These are phyloP conservation scores for Globicephala melas DNA, from an alignment of 2,113 vertebrate species.

Conservation along the genomic window DNA sequence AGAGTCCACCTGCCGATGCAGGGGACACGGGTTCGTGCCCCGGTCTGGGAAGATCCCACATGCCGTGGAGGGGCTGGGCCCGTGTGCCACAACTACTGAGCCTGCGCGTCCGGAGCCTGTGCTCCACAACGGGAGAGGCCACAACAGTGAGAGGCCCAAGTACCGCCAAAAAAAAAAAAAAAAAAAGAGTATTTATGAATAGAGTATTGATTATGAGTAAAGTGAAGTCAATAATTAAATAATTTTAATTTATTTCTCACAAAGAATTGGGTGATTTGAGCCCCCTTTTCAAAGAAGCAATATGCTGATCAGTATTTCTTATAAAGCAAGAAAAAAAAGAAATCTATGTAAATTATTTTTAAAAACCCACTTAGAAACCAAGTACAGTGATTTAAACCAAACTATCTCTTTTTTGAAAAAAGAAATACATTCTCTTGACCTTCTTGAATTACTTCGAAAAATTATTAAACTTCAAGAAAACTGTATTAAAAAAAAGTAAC, in stretches of 20 bases:
- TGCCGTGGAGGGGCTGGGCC: too few relatives aligned
- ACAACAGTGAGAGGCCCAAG: too few relatives aligned
- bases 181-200: background rate
- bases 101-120: too few relatives aligned
- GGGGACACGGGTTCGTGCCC: too few relatives aligned
- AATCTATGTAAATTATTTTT: background rate
- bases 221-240: background rate
- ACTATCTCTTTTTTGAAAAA: background rate
- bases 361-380: background rate
- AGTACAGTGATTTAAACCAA: slow-evolving; percentile 13
- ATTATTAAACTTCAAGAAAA: slow-evolving; percentile 17
- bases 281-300: background rate
- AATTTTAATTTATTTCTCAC: background rate
- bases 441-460: background rate
- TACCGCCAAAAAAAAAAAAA: too few relatives aligned
- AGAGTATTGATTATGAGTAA: background rate
- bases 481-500: background rate
- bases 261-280: background rate
- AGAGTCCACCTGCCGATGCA: too few relatives aligned
- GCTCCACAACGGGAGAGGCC: too few relatives aligned
- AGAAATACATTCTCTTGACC: background rate
- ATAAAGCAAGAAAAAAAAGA: background rate
- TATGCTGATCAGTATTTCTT: background rate
- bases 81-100: too few relatives aligned
- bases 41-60: too few relatives aligned